Evolutionary conservation across 2,888 invertebrate genomes (phyloP).

Genomic region (Polydrusus cervinus): DNA sequence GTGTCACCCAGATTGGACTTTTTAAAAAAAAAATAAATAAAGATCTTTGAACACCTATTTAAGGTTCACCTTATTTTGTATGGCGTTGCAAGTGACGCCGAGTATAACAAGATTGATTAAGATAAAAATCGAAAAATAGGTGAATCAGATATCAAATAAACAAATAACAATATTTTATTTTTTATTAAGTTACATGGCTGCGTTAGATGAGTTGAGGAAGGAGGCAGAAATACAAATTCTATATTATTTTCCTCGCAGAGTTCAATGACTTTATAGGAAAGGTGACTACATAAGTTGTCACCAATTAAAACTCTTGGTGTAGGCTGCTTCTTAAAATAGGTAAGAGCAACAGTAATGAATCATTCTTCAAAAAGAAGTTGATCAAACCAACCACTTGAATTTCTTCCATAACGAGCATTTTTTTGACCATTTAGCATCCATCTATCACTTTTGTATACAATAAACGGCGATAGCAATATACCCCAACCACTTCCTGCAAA

Average conservation of each 20-base stretch:
- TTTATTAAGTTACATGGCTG: no score
- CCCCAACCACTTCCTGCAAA: slow-evolving; percentile 7
- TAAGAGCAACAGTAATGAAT: slow-evolving; percentile 34
- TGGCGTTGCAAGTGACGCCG: no score
- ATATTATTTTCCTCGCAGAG: slow-evolving; percentile 5
- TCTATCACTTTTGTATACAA: slow-evolving; percentile 6
- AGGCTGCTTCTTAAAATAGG: slow-evolving; percentile 11
- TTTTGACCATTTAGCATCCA: slow-evolving; percentile 36
- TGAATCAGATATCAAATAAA: no score
- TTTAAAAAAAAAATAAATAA: no score
- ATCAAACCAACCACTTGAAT: slow-evolving; percentile 52
- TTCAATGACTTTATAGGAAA: slow-evolving; percentile 1
- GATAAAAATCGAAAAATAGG: no score
- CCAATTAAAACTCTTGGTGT: slow-evolving; percentile 6
- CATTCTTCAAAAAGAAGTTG: slow-evolving; percentile 44
- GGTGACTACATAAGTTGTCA: slow-evolving; percentile 5
- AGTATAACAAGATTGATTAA: no score
- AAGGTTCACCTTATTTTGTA: no score
- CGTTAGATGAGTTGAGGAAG: neutral
- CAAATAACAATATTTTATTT: no score
- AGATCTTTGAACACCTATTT: no score
- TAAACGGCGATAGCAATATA: neutral
- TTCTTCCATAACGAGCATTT: slow-evolving; percentile 48
- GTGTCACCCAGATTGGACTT: no score
- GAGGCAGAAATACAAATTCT: neutral